phyloP scores from a whole-genome alignment of 2,888 invertebrate species.

The Athetis lepigone region DNA sequence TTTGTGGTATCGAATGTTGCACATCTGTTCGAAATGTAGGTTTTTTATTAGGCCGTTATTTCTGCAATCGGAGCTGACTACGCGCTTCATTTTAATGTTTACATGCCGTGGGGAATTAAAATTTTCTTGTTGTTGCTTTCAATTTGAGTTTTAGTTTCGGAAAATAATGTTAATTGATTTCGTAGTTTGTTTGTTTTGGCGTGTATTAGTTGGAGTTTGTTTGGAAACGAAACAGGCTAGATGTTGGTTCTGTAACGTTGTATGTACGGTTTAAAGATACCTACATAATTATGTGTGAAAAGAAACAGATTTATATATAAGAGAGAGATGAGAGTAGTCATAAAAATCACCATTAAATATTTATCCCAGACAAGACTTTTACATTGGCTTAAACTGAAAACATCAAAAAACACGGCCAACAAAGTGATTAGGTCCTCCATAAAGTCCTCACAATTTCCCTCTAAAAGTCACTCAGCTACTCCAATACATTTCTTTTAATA shows the following conservation, averaged over 20 bases:
- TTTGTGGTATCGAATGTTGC: conserved; percentile 74
- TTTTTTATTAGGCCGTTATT: conserved; percentile 85
- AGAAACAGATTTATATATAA: neutral
- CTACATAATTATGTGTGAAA: neutral
- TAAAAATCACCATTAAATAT: too few species aligned
- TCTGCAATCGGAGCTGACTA: conserved; percentile 78
- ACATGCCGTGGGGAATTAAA: conserved; percentile 66
- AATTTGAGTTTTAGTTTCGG: conserved; percentile 61
- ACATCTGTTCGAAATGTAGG: conserved; percentile 80
- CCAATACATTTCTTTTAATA: conserved; percentile 48
- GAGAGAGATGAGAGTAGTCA: neutral
- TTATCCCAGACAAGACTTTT: too few species aligned
- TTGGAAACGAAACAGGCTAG: neutral
- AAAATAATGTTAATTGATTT: conserved; percentile 67
- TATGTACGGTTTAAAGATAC: neutral
- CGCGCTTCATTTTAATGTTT: conserved; percentile 75
- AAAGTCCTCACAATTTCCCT: conserved; percentile 1
- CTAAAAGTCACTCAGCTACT: conserved; percentile 26
- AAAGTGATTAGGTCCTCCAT: conserved; percentile 16
- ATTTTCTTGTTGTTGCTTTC: conserved; percentile 58
- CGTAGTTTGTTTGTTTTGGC: conserved; percentile 26
- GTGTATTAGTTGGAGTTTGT: conserved; percentile 10
- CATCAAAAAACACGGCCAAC: neutral
- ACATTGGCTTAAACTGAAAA: neutral
- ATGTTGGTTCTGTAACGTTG: neutral